Percentiles rank a stretch among this genome's conserved stretches.
Conservation (phyloP, 2,113 vertebrate genomes). For the Andinoacara biseriatus region DNA sequence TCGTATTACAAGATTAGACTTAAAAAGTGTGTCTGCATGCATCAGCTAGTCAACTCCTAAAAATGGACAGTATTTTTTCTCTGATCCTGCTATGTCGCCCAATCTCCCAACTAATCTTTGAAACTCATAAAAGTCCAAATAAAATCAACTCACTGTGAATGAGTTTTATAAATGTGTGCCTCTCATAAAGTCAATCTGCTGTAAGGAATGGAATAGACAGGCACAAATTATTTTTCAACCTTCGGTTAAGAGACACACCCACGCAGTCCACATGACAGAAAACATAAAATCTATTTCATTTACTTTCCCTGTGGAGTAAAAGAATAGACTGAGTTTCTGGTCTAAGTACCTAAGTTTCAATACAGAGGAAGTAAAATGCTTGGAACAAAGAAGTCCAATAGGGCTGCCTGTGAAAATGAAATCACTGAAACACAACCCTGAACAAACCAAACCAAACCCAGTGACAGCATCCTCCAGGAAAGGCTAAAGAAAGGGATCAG, state of each 20-base stretch:
- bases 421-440: neutral
- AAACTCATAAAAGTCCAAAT: no score
- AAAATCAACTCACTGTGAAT: no score
- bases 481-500: neutral
- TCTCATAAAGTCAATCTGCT: neutral
- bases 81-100: neutral
- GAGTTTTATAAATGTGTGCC: no score
- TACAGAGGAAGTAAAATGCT: neutral
- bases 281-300: no score
- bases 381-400: no score
- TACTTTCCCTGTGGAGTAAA: no score
- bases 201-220: neutral
- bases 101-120: neutral
- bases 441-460: neutral
- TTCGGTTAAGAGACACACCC: no score
- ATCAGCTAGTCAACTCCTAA: conserved; percentile 17
- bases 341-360: no score
- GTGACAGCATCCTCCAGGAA: neutral
- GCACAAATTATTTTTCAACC: no score
- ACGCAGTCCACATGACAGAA: no score
- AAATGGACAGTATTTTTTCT: neutral
- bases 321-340: no score
- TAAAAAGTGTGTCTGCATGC: neutral
- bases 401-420: neutral
- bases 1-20: neutral